Evolutionary conservation across 1,140 invertebrate species (phyloP), one percentile per base, ranked within the genome.

Genomic region (Berghia stephanieae): DNA sequence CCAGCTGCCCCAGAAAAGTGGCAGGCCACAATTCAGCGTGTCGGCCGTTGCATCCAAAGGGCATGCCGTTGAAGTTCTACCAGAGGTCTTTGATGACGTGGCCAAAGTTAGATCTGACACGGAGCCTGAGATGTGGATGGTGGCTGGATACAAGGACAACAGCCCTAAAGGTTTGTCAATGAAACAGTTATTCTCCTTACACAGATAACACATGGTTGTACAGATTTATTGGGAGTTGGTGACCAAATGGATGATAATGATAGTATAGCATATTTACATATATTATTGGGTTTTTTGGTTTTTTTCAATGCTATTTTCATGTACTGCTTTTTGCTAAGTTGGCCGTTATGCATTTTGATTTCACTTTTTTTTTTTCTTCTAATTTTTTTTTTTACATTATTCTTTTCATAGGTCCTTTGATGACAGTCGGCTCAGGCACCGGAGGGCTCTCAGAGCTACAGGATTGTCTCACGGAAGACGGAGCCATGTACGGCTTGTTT

Each of bases 401-500:
- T 40, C 38, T 69, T 2, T 69, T 52, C 43, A 1, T 24, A 74
- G 71, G 81, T 24, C 86, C 86, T 10, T 69, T 88, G 0, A 77
- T 80, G 10, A 42, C 82, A 10, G 69, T 75, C 10, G 76, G 68
- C 8, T 83, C 67, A 10, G 84, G 86, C n/a, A 81, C 83, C 36
- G 86, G 85, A 0, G 82, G 83, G 42, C 75, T 86, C 16, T 46
- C 74, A 38, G 86, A 86, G 44, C 67, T 88, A 16, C 81, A 78
- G 44, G 75, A 69, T 16, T 66, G 60, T 40, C 70, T 88, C 5
- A 66, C 73, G 18, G 82, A 85, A 31, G 81, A 81, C 43, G 67
- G 78, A 57, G 83, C 81, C 18, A 83, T 87, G 83, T 89, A 87
- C 78, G 85, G 81, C 3, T 77, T 89, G 21, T 88, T 83, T 60